Evolutionary conservation across 53 echinoderm and acorn worm species (phyloP).

Genomic region (Arbacia lixula): DNA sequence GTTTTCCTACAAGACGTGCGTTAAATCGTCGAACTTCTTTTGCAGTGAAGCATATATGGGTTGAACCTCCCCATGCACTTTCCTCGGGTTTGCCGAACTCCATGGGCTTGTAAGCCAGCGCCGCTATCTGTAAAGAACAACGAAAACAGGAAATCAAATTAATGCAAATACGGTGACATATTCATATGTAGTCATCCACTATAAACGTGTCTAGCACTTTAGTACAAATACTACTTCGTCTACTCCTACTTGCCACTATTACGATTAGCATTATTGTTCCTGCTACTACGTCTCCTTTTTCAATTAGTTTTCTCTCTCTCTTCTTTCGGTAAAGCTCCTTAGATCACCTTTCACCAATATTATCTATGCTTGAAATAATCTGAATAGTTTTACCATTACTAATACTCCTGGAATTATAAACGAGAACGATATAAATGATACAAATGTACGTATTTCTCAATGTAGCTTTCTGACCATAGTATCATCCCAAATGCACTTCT

Average conservation of each 20-base stretch:
- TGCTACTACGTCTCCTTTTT: background rate
- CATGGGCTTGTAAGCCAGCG: conserved; percentile 35
- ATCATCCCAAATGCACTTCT: too few species aligned
- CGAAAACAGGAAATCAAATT: background rate
- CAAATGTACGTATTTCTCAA: too few species aligned
- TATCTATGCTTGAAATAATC: too few species aligned
- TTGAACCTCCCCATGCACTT: conserved; percentile 43
- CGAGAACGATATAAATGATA: too few species aligned
- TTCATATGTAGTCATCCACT: too few species aligned
- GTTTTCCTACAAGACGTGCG: background rate
- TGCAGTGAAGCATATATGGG: conserved; percentile 51
- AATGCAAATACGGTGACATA: background rate
- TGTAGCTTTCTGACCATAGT: too few species aligned
- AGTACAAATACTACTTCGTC: too few species aligned
- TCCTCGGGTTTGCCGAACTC: conserved; percentile 46
- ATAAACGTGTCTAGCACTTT: too few species aligned
- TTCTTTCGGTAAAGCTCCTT: background rate
- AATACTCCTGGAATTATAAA: too few species aligned
- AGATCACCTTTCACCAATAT: too few species aligned
- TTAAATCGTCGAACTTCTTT: conserved; percentile 38
- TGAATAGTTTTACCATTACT: too few species aligned
- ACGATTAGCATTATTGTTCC: background rate
- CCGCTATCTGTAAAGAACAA: conserved; percentile 14
- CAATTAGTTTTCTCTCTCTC: background rate
- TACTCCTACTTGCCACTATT: background rate